Evolutionary conservation across 2,888 invertebrate genomes (phyloP), one percentile per base, ranked within the genome.

Genomic region (Tiphia femorata): DNA sequence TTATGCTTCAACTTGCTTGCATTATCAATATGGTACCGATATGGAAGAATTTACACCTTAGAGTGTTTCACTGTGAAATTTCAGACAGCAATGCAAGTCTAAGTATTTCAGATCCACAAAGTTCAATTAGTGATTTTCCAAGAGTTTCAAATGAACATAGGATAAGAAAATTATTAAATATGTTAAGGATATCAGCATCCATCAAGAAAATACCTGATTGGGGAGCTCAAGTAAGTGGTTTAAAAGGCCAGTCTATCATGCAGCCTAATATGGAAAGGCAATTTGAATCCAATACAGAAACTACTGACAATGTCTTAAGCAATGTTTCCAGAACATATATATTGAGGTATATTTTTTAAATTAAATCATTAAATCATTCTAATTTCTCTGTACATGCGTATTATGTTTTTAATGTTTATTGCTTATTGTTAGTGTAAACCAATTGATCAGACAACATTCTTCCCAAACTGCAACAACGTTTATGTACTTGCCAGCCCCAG

Each of bases 1-100:
- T 99, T 85, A 93, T 98, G 88, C 91, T 99, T 83, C 99, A 99
- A 81, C 85, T 99, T 64, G 96, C 98, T 0, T 98, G 98, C 70
- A 97, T 99, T 48, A 90, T 97, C 49, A 92, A 95, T 71, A 97
- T 97, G 89, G 92, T 95, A 17, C 89, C 92, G 8, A 89, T 91
- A 62, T 97, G 97, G 97, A 94, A 93, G 75, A 90, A 91, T 68
- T 84, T 94, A 69, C 88, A 90, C n/a, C 86, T 99, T 52, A 86
- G 99, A 25, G 91, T 97, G 42, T 95, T 95, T 80, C 87, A 96
- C 52, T 94, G 96, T 68, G 93, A 91, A 62, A 84, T 84, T n/a
- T 77, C 74, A 6, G 74, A 78, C 3, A 75, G 83, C 64, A 70
- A 64, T 48, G 77, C 83, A 58, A 70, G 80, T 75, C 76, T 71